Base-by-base conservation (phyloP, 2,888 invertebrate species). In the Scotopteryx bipunctaria region DNA sequence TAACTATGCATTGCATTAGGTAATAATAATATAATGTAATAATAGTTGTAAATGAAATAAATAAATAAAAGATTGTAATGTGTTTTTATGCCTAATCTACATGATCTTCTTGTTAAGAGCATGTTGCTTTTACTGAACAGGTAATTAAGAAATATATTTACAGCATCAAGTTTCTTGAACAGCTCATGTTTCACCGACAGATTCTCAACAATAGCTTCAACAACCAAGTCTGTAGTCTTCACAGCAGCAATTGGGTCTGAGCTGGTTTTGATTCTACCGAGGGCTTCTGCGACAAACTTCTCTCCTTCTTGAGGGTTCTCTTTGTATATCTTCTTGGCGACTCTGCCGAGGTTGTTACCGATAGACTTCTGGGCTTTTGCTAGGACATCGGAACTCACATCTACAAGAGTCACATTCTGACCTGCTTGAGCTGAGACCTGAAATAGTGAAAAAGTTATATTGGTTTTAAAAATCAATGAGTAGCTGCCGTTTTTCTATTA, bases 151-250 rank as follows among this genome's bases (percentile, higher is more conserved):
- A n/a, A 19, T 6, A 6, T 15, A 75, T 90, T 77, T 73, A 92
- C 93, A 52, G 82, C 86, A 86, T 97, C 96, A 27, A 97, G 85
- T 54, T 91, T 88, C 47, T 92, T 91, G 72, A 97, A 97, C 1
- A 97, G 82, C 65, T 95, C 93, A 73, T 95, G 94, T 78, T 96
- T 96, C 0, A 94, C 80, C 41, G 93, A 93, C 52, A 97, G 84
- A 71, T 97, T 96, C 79, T 97, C 97, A 5, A 97, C 93, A 70
- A 97, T 95, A 5, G 97, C 97, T 84, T 97, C 97, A 8, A 97
- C 92, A 2, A 97, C 94, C 48, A 97, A 79, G 81, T 96, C 92
- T 0, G 94, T 90, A 13, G 91, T 84, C 74, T 93, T 91, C 0
- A 94, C 94, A 8, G 93, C 91, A 25, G 88, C 91, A 0, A 82